A percentile compares a stretch with the other conserved stretches of the same genome.
Conservation (phyloP, 2,888 invertebrate genomes). For the Pammene aurita region DNA sequence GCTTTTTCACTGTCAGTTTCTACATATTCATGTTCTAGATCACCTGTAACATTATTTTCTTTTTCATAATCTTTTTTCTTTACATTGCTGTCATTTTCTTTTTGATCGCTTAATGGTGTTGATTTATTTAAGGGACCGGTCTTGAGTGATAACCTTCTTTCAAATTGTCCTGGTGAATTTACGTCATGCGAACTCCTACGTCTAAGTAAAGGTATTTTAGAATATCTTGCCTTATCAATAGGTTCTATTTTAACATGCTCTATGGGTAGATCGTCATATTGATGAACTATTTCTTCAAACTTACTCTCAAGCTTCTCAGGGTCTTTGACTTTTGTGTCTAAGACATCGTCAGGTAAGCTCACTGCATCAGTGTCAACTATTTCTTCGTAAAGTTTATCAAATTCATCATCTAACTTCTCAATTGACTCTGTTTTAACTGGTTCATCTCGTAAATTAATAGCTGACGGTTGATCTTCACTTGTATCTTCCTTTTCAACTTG, state of each 20-base stretch:
- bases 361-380: slow-evolving; percentile 53
- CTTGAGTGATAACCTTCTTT: slow-evolving; percentile 43
- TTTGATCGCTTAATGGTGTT: slow-evolving; percentile 5
- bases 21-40: background rate
- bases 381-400: slow-evolving; percentile 73
- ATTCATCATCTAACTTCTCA: slow-evolving; percentile 63
- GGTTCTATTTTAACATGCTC: slow-evolving; percentile 41
- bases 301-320: slow-evolving; percentile 64
- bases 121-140: slow-evolving; percentile 6
- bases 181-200: slow-evolving; percentile 62
- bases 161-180: slow-evolving; percentile 45
- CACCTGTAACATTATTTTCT: background rate
- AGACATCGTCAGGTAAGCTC: slow-evolving; percentile 50
- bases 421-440: slow-evolving; percentile 26
- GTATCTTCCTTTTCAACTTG: background rate
- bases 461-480: slow-evolving; percentile 1
- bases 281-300: slow-evolving; percentile 74
- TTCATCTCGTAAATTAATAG: slow-evolving; percentile 7
- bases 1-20: background rate
- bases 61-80: slow-evolving; percentile 16
- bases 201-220: slow-evolving; percentile 66
- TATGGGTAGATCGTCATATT: slow-evolving; percentile 64
- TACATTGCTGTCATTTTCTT: slow-evolving; percentile 19
- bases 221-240: slow-evolving; percentile 54
- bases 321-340: slow-evolving; percentile 60